These are phyloP conservation scores for Thaleichthys pacificus DNA, from an alignment of 2,797 vertebrate species.

Conservation along the genomic window DNA sequence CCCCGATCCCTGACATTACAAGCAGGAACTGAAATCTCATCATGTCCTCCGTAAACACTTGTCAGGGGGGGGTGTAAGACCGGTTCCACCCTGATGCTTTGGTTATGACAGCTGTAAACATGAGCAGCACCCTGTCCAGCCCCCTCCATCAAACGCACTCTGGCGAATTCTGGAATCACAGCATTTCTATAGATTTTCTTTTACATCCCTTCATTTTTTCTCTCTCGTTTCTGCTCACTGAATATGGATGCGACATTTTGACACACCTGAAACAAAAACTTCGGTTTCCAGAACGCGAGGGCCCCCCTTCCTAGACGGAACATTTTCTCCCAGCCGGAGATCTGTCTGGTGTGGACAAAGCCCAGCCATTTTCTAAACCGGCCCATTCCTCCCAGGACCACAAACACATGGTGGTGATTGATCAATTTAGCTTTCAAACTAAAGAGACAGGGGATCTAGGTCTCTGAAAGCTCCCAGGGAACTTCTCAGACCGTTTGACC, in stretches of 20 bases:
- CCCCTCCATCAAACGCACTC: background rate
- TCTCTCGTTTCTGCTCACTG: no score
- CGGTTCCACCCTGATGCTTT: slow-evolving; percentile 12
- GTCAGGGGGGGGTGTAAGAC: slow-evolving; percentile 9
- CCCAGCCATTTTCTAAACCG: slow-evolving; percentile 17
- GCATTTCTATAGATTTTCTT: no score
- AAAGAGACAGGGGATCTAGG: slow-evolving; percentile 11
- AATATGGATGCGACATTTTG: no score
- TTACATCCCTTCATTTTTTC: no score
- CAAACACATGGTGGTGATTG: slow-evolving; percentile 38
- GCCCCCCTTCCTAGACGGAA: background rate
- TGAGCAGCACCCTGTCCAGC: background rate
- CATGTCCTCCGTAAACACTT: slow-evolving; percentile 9
- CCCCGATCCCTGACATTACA: slow-evolving; percentile 5
- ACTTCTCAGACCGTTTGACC: slow-evolving; percentile 14
- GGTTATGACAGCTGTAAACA: background rate
- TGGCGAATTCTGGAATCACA: no score
- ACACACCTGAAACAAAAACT: no score
- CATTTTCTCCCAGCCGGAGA: background rate
- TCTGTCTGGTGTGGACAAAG: background rate
- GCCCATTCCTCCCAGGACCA: slow-evolving; percentile 9
- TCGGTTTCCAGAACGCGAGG: no score
- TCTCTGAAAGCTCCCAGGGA: slow-evolving; percentile 32
- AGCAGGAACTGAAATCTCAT: slow-evolving; percentile 25
- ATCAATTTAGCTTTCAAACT: slow-evolving; percentile 40